Evolutionary conservation across 2,888 invertebrate genomes (phyloP).

Genomic region (Notocelia uddmanniana): DNA sequence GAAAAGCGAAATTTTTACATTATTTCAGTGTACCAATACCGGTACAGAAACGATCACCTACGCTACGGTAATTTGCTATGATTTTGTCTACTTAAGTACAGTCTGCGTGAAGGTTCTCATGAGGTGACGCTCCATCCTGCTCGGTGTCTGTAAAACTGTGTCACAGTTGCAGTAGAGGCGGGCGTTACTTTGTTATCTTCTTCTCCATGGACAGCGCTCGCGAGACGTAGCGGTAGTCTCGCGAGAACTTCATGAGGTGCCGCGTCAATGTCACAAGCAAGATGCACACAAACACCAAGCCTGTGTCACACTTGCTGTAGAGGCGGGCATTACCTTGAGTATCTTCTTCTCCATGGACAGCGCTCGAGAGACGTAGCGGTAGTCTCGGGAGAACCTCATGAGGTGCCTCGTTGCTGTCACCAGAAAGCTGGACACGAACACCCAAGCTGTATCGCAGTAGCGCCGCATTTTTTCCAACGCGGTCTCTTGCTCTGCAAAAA

Average conservation of each 20-base stretch:
- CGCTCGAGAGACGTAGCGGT: constrained; percentile 96
- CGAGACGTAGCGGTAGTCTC: constrained; percentile 98
- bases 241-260: constrained; percentile 94
- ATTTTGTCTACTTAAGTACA: too few species aligned
- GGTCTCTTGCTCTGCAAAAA: constrained; percentile 67
- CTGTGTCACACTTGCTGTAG: constrained; percentile 72
- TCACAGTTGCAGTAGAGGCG: background rate
- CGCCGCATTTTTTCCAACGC: constrained; percentile 79
- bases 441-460: constrained; percentile 85
- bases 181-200: constrained; percentile 90
- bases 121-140: too few species aligned
- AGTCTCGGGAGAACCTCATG: constrained; percentile 96
- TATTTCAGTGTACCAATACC: background rate
- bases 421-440: constrained; percentile 91
- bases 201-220: constrained; percentile 95
- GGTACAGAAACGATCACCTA: too few species aligned
- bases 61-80: too few species aligned
- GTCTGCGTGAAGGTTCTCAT: too few species aligned
- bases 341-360: constrained; percentile 95
- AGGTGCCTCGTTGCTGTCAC: constrained; percentile 93
- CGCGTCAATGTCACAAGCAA: constrained; percentile 92
- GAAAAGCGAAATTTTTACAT: constrained; percentile 46
- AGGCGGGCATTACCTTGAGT: constrained; percentile 89
- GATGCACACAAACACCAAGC: constrained; percentile 91
- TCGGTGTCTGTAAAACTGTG: too few species aligned